Evolutionary conservation across 2,797 vertebrate genomes (phyloP).

Genomic region (Paedocypris micromegethes): DNA sequence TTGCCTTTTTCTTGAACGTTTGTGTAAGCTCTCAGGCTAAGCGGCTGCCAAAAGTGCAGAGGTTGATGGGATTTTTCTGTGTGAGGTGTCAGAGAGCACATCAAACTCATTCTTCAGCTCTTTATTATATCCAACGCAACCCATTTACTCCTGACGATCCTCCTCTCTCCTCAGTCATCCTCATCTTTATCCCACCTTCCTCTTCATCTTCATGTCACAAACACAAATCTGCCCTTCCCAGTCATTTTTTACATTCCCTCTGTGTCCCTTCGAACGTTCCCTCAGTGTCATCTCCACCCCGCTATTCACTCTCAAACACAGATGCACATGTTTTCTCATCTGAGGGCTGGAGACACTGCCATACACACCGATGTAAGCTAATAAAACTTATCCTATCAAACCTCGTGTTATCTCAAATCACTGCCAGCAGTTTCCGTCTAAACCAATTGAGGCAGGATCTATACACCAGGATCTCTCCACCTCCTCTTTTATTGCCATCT

Average conservation of each 20-base stretch:
- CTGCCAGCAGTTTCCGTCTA: slow-evolving; percentile 28
- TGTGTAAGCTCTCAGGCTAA: slow-evolving; percentile 18
- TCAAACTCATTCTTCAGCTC: slow-evolving; percentile 41
- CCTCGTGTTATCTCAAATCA: slow-evolving; percentile 29
- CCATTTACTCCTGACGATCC: slow-evolving; percentile 15
- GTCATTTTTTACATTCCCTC: slow-evolving; percentile 38
- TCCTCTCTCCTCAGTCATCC: background rate
- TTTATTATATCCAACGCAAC: slow-evolving; percentile 37
- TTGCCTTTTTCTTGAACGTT: slow-evolving; percentile 11
- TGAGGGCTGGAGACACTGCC: background rate
- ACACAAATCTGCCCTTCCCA: slow-evolving; percentile 13
- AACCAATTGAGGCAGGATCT: slow-evolving; percentile 38
- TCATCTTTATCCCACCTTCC: slow-evolving; percentile 1
- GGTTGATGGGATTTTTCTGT: slow-evolving; percentile 30
- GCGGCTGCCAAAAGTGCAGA: slow-evolving; percentile 17
- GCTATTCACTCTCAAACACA: background rate
- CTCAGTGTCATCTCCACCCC: slow-evolving; percentile 7
- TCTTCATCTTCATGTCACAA: slow-evolving; percentile 17
- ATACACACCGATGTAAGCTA: slow-evolving; percentile 30
- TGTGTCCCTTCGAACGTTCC: slow-evolving; percentile 13
- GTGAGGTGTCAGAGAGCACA: slow-evolving; percentile 36
- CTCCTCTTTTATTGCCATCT: slow-evolving; percentile 23
- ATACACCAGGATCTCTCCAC: background rate
- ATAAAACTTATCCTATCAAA: slow-evolving; percentile 45
- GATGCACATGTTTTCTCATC: slow-evolving; percentile 10